Conservation (phyloP, 1,140 invertebrate genomes). For the Laupala kohalensis region DNA sequence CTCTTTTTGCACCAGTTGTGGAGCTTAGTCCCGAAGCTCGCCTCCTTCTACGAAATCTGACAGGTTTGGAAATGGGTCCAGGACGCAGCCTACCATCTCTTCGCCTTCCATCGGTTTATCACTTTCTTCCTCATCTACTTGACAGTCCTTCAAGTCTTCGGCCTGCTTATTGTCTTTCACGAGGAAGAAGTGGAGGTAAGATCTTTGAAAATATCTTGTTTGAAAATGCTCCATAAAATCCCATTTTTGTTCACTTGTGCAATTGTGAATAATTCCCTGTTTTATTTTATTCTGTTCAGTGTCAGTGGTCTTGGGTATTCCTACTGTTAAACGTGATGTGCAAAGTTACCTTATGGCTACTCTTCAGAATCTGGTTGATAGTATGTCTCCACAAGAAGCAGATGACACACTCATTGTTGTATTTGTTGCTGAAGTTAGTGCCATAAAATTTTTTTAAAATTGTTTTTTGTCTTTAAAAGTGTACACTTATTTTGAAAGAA, state of each 20-base stretch:
- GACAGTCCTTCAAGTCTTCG: conserved; percentile 61
- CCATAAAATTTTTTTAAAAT: too few species aligned
- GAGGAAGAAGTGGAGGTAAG: conserved; percentile 55
- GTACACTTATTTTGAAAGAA: too few species aligned
- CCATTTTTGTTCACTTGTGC: conserved; percentile 8
- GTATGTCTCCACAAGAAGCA: conserved; percentile 61
- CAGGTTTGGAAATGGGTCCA: conserved; percentile 26
- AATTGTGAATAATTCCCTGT: conserved; percentile 8
- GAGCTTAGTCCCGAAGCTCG: conserved; percentile 16
- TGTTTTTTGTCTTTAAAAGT: too few species aligned
- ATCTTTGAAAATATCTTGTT: too few species aligned
- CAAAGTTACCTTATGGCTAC: conserved; percentile 81
- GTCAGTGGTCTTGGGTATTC: conserved; percentile 73
- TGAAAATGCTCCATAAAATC: not conserved
- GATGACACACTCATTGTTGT: conserved; percentile 77
- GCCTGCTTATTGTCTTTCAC: conserved; percentile 64
- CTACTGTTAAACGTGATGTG: conserved; percentile 78
- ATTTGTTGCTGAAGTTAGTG: conserved; percentile 69
- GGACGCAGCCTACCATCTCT: conserved; percentile 23
- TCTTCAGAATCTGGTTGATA: conserved; percentile 71
- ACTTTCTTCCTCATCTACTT: conserved; percentile 77
- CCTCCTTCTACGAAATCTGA: conserved; percentile 21
- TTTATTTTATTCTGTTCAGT: conserved; percentile 35
- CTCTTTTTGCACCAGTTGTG: conserved; percentile 12
- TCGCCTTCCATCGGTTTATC: conserved; percentile 63